Conservation (phyloP, 2,888 invertebrate genomes). For the Chironomus tentans region DNA sequence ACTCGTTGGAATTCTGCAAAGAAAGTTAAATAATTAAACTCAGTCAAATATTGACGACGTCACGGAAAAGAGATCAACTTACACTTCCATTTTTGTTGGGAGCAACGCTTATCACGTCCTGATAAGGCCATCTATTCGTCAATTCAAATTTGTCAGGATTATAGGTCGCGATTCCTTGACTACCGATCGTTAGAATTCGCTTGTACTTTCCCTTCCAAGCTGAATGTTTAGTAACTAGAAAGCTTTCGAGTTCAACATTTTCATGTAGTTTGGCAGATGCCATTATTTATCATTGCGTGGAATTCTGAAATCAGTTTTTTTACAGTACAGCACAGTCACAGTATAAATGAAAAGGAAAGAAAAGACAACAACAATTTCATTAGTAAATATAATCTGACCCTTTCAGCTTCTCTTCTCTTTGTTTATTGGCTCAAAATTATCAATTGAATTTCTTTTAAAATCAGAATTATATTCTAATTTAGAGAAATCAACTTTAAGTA, state of each 20-base stretch:
- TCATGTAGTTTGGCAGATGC: conserved; percentile 46
- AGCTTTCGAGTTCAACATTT: conserved; percentile 94
- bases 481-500: not conserved
- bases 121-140: conserved; percentile 88
- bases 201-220: conserved; percentile 98
- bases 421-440: not conserved
- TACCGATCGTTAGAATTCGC: conserved; percentile 92
- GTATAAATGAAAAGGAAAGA: not conserved
- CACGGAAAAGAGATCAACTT: conserved; percentile 28
- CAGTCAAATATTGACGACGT: conserved; percentile 32
- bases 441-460: not conserved
- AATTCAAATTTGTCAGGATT: conserved; percentile 83
- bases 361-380: conserved; percentile 18
- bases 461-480: not conserved
- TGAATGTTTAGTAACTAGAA: conserved; percentile 93
- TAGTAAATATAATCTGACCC: not conserved
- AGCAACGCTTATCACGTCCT: conserved; percentile 65
- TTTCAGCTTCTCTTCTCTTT: conserved; percentile 2
- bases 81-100: conserved; percentile 49
- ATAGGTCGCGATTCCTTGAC: conserved; percentile 92
- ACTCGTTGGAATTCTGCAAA: conserved; percentile 45
- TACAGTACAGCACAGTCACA: not conserved
- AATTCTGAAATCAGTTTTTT: not conserved
- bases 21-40: conserved; percentile 31
- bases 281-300: conserved; percentile 23